Conservation (phyloP, 2,113 vertebrate species). For the Irena cyanogastra region DNA sequence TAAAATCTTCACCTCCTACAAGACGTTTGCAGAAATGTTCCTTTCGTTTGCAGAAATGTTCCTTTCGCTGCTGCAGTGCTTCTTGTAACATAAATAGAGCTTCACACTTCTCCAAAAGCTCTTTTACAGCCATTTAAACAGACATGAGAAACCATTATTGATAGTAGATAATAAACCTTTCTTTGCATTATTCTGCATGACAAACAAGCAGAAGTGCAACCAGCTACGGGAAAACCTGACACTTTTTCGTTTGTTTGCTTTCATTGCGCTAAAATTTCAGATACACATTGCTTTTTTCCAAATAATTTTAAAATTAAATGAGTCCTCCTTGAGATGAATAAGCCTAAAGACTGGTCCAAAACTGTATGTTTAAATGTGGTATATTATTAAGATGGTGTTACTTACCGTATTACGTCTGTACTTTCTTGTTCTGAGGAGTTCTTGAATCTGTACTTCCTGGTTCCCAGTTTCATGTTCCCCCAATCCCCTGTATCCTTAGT, state of each 20-base stretch:
- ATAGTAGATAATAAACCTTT: not conserved
- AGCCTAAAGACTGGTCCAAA: too few species aligned
- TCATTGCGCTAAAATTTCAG: not conserved
- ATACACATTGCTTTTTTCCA: not conserved
- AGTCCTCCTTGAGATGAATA: too few species aligned
- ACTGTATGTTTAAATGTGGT: too few species aligned
- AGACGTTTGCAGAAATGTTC: not conserved
- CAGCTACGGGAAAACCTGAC: fast-evolving
- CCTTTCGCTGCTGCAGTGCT: not conserved
- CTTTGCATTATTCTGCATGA: not conserved
- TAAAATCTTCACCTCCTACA: not conserved
- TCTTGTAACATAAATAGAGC: not conserved
- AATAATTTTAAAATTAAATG: not conserved
- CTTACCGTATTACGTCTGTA: too few species aligned
- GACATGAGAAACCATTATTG: not conserved
- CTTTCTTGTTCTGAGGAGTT: too few species aligned
- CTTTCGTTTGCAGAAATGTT: not conserved
- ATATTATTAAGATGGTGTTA: too few species aligned
- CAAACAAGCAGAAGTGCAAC: not conserved
- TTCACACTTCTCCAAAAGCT: not conserved
- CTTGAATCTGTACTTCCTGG: too few species aligned
- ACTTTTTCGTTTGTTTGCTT: not conserved
- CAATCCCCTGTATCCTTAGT: too few species aligned
- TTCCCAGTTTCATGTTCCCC: too few species aligned
- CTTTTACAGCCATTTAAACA: not conserved